phyloP scores from a whole-genome alignment of 2,797 vertebrate species.

The Eospalax fontanierii region DNA sequence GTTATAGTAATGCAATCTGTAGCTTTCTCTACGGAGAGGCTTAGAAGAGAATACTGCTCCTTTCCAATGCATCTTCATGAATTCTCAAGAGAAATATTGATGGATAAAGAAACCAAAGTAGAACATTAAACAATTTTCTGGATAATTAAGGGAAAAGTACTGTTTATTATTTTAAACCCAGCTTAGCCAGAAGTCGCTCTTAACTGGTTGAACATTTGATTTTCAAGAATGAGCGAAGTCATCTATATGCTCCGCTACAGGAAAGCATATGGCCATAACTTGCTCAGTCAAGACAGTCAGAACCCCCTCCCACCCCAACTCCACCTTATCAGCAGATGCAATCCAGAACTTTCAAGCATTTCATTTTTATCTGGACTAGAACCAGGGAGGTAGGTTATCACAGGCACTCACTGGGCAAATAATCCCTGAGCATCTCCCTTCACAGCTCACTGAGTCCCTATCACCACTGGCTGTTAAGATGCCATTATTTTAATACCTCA shows the following conservation, averaged over 20 bases:
- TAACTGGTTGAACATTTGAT: background rate
- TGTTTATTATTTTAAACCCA: conserved; percentile 60
- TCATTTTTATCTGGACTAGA: conserved; percentile 31
- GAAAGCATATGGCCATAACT: background rate
- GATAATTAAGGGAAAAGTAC: conserved; percentile 46
- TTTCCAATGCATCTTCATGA: background rate
- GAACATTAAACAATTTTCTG: conserved; percentile 54
- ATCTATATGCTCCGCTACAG: background rate
- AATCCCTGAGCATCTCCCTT: background rate
- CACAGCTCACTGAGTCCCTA: conserved; percentile 23
- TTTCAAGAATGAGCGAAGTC: conserved; percentile 20
- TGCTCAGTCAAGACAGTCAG: background rate
- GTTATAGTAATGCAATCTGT: background rate
- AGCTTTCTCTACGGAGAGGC: background rate
- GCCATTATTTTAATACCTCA: conserved; percentile 56
- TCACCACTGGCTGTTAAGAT: conserved; percentile 41
- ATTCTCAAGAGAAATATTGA: conserved; percentile 63
- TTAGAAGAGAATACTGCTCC: background rate
- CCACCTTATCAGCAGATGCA: background rate
- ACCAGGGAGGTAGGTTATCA: background rate
- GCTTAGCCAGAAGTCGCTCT: background rate
- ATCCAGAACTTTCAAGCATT: background rate
- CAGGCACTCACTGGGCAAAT: background rate
- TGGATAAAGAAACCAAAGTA: background rate
- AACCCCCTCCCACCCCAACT: background rate